These are phyloP conservation scores for Elysia crispata DNA, from an alignment of 2,888 invertebrate genomes.

Conservation along the genomic window DNA sequence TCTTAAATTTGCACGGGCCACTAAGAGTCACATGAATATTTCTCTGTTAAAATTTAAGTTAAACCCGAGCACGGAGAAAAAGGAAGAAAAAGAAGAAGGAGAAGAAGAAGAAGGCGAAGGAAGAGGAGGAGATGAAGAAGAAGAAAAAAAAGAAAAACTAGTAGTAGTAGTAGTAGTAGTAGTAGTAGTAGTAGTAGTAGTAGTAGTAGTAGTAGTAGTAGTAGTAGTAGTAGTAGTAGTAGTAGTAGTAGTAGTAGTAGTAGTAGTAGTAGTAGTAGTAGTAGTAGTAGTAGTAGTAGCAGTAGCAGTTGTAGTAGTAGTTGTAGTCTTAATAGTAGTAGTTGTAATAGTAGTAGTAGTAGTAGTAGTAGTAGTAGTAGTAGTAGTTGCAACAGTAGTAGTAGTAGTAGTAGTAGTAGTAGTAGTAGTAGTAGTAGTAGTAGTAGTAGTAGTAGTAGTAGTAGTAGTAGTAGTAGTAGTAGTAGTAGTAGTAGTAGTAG, in stretches of 20 bases:
- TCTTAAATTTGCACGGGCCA: no score
- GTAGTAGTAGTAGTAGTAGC: constrained; percentile 10
- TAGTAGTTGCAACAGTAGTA: neutral
- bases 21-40: no score
- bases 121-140: neutral
- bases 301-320: no score
- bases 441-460: constrained; percentile 31
- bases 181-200: constrained; percentile 20
- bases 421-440: constrained; percentile 37
- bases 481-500: constrained; percentile 37
- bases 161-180: constrained; percentile 16
- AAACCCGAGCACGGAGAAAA: no score
- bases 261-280: constrained; percentile 21
- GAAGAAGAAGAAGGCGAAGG: no score
- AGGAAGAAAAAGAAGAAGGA: no score
- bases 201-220: constrained; percentile 27
- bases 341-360: neutral
- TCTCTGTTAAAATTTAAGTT: no score
- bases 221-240: constrained; percentile 34
- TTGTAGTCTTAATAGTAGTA: no score
- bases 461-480: constrained; percentile 24
- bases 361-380: neutral
- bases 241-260: constrained; percentile 21
- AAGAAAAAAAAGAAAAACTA: constrained; percentile 7
- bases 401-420: constrained; percentile 27